Base-by-base conservation (phyloP, 1,140 invertebrate genomes). In the Ceratitis capitata region DNA sequence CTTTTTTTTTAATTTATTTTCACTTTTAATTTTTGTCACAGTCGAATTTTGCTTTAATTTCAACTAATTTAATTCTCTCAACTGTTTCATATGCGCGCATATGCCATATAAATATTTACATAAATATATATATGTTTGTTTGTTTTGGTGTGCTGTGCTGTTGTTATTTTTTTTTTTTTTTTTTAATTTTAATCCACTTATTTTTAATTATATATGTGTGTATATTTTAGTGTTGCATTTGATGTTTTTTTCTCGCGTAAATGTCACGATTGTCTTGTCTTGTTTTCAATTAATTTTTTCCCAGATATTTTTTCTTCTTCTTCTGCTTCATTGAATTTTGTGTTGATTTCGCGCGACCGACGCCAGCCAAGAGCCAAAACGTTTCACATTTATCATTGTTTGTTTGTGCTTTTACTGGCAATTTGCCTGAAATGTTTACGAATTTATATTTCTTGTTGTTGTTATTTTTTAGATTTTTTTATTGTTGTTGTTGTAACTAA, bases 241-340 rank as follows among this genome's bases (percentile, higher is more conserved):
- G 26, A 4, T 78, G 12, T 35, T 78, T 23, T 35, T 78, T 23
- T 78, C 23, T 78, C 69, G 14, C 69, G 69, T 32, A 45, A 78
- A 78, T 78, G 69, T 78, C 69, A 78, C 69, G 69, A 78, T 78
- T 78, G 69, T 45, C 69, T 78, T 78, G 69, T 78, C 69, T 78
- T 78, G 69, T 78, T 78, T 78, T 78, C 69, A 78, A 78, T 78
- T 78, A 78, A 78, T 69, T 78, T 78, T 78, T 78, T 45, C n/a
- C 51, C n/a, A n/a, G 51, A 53, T 10, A 3, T 51, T 53, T 53
- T 56, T 56, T 56, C 51, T n/a, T n/a, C n/a, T n/a, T n/a, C n/a
- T n/a, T n/a, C n/a, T n/a, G n/a, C n/a, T n/a, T n/a, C n/a, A n/a
- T n/a, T 5, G 39, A 42, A 78, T 45, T 45, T 74, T 12, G 35